These are phyloP conservation scores for Epinotia brunnichana DNA, from an alignment of 2,888 invertebrate genomes.

Conservation along the genomic window DNA sequence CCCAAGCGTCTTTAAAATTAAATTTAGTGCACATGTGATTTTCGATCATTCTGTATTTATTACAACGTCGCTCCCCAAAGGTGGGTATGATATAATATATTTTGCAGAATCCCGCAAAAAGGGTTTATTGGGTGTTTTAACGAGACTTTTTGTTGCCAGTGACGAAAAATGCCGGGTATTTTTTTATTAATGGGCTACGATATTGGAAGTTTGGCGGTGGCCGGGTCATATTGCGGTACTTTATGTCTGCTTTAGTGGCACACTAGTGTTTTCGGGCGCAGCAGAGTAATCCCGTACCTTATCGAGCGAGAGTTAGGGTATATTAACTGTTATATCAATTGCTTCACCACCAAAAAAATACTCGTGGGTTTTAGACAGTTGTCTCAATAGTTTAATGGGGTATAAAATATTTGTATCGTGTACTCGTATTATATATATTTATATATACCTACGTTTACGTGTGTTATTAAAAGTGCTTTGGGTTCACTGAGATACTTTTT, in stretches of 20 bases:
- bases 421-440: no score
- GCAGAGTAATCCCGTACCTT: background rate
- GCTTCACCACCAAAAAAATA: no score
- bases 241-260: background rate
- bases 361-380: no score
- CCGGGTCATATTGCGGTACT: constrained; percentile 3
- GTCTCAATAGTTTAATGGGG: no score
- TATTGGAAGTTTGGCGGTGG: constrained; percentile 28
- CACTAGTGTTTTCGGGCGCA: background rate
- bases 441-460: no score
- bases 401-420: no score
- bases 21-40: constrained; percentile 50
- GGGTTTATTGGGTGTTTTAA: constrained; percentile 53
- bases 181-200: constrained; percentile 41
- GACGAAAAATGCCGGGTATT: constrained; percentile 51
- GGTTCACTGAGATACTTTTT: no score
- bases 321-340: background rate
- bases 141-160: constrained; percentile 52
- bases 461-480: no score
- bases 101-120: constrained; percentile 56
- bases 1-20: constrained; percentile 47
- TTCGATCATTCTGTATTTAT: constrained; percentile 51
- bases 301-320: background rate
- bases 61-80: constrained; percentile 48
- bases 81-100: constrained; percentile 58